phyloP scores from a whole-genome alignment of 2,113 vertebrate genomes.

The Rhipidura dahli region DNA sequence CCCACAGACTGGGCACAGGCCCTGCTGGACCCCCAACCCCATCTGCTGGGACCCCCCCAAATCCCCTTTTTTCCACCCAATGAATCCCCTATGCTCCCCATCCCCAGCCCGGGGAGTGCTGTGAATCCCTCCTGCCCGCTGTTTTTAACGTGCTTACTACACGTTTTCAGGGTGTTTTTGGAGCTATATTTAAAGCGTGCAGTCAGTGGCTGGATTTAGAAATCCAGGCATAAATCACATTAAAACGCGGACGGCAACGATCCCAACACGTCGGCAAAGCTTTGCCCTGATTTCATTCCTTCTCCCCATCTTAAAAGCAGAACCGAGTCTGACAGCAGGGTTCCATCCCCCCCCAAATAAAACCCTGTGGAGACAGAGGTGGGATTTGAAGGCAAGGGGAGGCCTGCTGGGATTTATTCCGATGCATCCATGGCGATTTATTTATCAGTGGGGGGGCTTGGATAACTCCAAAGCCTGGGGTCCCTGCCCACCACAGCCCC shows the following conservation, averaged over 20 bases:
- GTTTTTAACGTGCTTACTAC: neutral
- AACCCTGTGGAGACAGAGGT: neutral
- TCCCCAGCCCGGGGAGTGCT: neutral
- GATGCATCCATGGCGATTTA: neutral
- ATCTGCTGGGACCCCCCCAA: neutral
- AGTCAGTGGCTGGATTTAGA: conserved; percentile 31
- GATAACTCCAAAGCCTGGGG: neutral
- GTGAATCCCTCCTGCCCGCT: neutral
- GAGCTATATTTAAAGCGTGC: conserved; percentile 12
- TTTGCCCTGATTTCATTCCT: neutral
- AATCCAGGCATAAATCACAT: conserved; percentile 31
- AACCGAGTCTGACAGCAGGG: neutral
- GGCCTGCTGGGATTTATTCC: neutral
- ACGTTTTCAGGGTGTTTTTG: neutral
- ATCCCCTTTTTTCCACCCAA: neutral
- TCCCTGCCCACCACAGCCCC: neutral
- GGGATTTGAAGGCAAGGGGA: neutral
- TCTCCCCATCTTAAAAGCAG: neutral
- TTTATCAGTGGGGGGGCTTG: neutral
- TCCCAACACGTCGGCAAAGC: neutral
- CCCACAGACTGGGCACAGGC: neutral
- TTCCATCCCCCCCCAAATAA: neutral
- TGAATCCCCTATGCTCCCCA: neutral
- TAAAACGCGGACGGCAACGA: neutral
- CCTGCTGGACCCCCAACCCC: neutral